Evolutionary conservation across 2,888 invertebrate genomes (phyloP).

Genomic region (Celastrina argiolus): DNA sequence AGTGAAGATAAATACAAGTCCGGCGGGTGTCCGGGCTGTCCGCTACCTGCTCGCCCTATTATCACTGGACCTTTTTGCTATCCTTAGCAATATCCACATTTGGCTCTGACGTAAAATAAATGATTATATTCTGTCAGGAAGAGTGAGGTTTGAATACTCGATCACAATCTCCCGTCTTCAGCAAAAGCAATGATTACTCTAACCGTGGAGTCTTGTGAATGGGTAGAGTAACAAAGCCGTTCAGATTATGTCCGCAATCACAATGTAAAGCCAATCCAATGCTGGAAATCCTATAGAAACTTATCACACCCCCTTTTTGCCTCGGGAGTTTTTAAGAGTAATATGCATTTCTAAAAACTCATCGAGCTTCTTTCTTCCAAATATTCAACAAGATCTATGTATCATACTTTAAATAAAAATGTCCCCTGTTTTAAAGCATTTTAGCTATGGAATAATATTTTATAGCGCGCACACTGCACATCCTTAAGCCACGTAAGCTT

Average conservation of each 20-base stretch:
- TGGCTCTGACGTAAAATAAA: slow-evolving; percentile 17
- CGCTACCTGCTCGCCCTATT: slow-evolving; percentile 29
- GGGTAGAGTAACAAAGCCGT: not conserved
- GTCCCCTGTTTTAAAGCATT: not conserved
- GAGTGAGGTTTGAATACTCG: slow-evolving; percentile 12
- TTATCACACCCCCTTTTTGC: not conserved
- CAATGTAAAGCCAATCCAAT: not conserved
- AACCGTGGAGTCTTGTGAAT: not conserved
- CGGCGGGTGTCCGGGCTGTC: slow-evolving; percentile 13
- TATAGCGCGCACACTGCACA: not conserved
- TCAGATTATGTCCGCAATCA: not conserved
- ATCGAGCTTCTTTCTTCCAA: not conserved
- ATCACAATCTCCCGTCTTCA: not conserved
- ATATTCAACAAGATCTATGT: no score
- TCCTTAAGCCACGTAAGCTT: not conserved
- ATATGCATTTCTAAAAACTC: not conserved
- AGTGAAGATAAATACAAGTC: slow-evolving; percentile 8
- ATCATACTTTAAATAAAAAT: not conserved
- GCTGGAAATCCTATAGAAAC: not conserved
- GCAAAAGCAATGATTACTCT: not conserved
- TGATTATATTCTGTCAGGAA: slow-evolving; percentile 21
- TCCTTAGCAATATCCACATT: slow-evolving; percentile 38
- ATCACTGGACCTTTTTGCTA: slow-evolving; percentile 48
- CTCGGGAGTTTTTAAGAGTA: not conserved
- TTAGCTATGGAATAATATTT: not conserved